Base-by-base conservation (phyloP, 1,140 invertebrate genomes). In the Anadara kagoshimensis region DNA sequence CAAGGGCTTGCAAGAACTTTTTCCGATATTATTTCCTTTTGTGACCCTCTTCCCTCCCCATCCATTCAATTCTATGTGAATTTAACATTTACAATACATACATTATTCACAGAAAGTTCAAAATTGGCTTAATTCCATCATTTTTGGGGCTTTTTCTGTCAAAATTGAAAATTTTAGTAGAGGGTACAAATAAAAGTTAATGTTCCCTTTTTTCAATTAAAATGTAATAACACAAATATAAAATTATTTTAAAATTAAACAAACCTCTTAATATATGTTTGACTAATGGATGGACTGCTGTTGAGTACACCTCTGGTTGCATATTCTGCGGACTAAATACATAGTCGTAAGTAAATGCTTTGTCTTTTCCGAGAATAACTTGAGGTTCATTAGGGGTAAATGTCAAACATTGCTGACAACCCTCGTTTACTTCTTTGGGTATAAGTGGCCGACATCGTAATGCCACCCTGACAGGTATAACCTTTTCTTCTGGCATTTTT, bases 311-410 rank as follows among this genome's bases (percentile, higher is more conserved):
- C 45, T 92, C 89, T 41, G 92, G 89, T 81, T 98, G 96, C 0
- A 87, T 90, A 20, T 93, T 90, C 24, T 92, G 88, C 24, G 92
- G 90, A 61, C 92, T 90, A 85, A 96, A 97, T 0, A 96, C 95
- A 91, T 94, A 93, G 86, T 98, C 97, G 84, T 93, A 98, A 0
- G 95, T 97, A 80, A 96, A 98, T 0, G 92, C 90, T 78, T 94
- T 92, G 88, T 98, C 96, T 12, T 94, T 93, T 59, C 97, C 97
- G 5, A 99, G 91, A 0, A 96, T 91, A 24, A 99, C 94, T 85
- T 98, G 81, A 22, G 96, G 96, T 58, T 89, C 87, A 68, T 79
- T 74, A 44, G 79, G 62, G 11, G 83, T 80, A 54, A 85, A 85
- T 22, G 78, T 75, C 5, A 89, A 70, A 78, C 89, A 90, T 11